phyloP scores from a whole-genome alignment of 1,140 invertebrate genomes.

The Carcinoscorpius rotundicauda region DNA sequence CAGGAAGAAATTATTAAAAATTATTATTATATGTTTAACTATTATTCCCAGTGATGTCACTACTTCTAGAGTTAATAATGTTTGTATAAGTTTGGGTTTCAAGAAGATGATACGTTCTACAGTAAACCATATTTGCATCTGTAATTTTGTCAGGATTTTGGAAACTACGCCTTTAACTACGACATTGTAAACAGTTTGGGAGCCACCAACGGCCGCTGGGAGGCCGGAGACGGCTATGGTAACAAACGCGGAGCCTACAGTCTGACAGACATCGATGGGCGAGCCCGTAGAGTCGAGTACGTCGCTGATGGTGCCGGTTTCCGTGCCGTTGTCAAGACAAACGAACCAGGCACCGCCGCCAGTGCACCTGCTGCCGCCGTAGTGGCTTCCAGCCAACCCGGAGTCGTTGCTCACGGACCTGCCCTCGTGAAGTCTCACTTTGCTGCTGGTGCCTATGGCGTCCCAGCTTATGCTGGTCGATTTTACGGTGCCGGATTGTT shows the following conservation, averaged over 20 bases:
- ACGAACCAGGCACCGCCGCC: conserved; percentile 23
- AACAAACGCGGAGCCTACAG: conserved; percentile 26
- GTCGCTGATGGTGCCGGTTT: conserved; percentile 21
- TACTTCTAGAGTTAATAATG: too few species aligned
- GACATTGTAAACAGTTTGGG: conserved; percentile 5
- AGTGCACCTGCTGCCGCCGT: conserved; percentile 15
- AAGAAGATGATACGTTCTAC: too few species aligned
- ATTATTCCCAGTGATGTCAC: too few species aligned
- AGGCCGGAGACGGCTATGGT: conserved; percentile 61
- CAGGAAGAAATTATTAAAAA: too few species aligned
- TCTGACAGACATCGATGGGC: conserved; percentile 16
- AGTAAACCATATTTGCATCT: too few species aligned
- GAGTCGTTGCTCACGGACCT: neutral
- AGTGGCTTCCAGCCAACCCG: neutral
- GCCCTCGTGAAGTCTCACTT: neutral
- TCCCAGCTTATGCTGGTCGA: neutral
- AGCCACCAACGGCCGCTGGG: conserved; percentile 27
- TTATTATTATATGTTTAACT: too few species aligned
- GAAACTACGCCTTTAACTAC: conserved; percentile 19
- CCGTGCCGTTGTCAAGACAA: conserved; percentile 21
- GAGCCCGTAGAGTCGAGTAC: conserved; percentile 18
- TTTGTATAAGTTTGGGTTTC: too few species aligned
- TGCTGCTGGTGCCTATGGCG: neutral
- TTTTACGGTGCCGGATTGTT: too few species aligned
- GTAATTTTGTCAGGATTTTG: conserved; percentile 10